Evolutionary conservation across 2,797 vertebrate species (phyloP).

Genomic region (Euthynnus affinis): DNA sequence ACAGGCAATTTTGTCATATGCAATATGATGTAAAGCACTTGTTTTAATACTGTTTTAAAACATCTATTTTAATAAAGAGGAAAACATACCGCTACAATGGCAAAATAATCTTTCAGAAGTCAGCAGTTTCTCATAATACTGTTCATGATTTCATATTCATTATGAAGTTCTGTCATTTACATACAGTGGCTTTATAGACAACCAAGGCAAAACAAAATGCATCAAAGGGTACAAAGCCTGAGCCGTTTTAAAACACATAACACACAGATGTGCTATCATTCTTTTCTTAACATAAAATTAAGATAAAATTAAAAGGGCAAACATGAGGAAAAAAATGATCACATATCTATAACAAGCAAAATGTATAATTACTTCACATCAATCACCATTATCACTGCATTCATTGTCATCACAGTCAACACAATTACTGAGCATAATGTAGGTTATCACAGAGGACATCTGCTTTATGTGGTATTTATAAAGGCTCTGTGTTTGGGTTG

Average conservation of each 20-base stretch:
- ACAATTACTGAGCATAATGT: constrained; percentile 9
- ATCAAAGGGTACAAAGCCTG: not conserved
- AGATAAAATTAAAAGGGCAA: not conserved
- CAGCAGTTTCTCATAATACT: not conserved
- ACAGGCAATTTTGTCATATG: not conserved
- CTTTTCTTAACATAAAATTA: not conserved
- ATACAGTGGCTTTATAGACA: not conserved
- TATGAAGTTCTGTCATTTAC: not conserved
- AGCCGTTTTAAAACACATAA: not conserved
- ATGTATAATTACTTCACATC: not conserved
- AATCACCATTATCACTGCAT: not conserved
- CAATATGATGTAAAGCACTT: not conserved
- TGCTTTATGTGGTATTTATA: not conserved
- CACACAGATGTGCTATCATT: not conserved
- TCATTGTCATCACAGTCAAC: not conserved
- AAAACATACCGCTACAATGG: not conserved
- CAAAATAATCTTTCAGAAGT: constrained; percentile 3
- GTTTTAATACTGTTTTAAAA: too few relatives aligned
- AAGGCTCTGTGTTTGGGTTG: not conserved
- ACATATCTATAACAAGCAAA: not conserved
- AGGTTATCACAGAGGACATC: not conserved
- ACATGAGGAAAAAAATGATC: not conserved
- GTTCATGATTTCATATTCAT: not conserved
- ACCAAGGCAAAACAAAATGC: not conserved
- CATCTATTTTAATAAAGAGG: not conserved